Percentiles rank a stretch among this genome's conserved stretches.
phyloP scores from a whole-genome alignment of 2,113 vertebrate species.

The Illadopsis cleaveri region DNA sequence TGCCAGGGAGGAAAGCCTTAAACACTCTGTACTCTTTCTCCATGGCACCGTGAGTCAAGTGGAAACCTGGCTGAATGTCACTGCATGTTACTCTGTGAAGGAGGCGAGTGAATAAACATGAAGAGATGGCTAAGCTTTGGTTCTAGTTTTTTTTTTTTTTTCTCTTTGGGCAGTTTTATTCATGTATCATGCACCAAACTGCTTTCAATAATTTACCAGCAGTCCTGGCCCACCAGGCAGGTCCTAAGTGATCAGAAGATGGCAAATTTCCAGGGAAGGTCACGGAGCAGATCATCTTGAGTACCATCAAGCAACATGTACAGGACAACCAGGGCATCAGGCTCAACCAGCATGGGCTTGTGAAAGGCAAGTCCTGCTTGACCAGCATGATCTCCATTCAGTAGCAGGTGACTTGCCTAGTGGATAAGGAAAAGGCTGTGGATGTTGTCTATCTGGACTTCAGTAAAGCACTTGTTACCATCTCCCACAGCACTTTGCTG shows the following conservation, averaged over 20 bases:
- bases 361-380: not conserved
- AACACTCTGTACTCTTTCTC: not conserved
- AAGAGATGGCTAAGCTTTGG: not conserved
- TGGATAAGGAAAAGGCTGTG: not conserved
- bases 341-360: rapidly evolving
- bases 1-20: not conserved
- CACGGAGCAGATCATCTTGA: not conserved
- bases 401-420: too few relatives aligned
- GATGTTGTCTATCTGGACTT: too few relatives aligned
- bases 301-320: not conserved
- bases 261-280: not conserved
- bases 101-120: not conserved
- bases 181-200: not conserved
- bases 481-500: not conserved
- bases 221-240: not conserved
- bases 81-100: not conserved
- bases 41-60: not conserved
- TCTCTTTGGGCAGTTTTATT: not conserved
- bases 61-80: not conserved
- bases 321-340: not conserved
- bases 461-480: not conserved
- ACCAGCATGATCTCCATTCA: not conserved
- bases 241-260: not conserved
- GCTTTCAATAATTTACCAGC: not conserved
- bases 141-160: not conserved